A percentile compares a stretch with the other conserved stretches of the same genome.
Conservation (phyloP, 2,888 invertebrate genomes). For the Labia minor region DNA sequence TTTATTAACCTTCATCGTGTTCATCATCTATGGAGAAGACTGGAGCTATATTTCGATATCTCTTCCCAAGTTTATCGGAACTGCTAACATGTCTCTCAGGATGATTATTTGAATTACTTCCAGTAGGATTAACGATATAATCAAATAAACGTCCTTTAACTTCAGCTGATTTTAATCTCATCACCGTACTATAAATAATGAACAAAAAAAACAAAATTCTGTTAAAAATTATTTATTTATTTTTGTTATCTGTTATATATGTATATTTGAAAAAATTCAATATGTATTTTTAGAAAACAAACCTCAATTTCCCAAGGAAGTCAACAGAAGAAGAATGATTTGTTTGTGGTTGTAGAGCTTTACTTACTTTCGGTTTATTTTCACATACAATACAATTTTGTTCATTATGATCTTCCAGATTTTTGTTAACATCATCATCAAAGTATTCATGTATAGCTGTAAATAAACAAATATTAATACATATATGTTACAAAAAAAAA, state of each 20-base stretch:
- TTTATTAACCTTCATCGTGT: conserved; percentile 44
- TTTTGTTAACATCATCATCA: conserved; percentile 65
- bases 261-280: conserved; percentile 13
- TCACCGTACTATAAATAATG: conserved; percentile 50
- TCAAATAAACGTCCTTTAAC: conserved; percentile 85
- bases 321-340: conserved; percentile 37
- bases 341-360: conserved; percentile 26
- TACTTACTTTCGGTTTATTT: conserved; percentile 36
- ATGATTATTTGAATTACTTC: conserved; percentile 37
- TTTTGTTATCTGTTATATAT: not conserved
- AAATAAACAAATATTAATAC: conserved; percentile 19
- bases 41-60: conserved; percentile 79
- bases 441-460: conserved; percentile 69
- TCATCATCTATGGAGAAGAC: conserved; percentile 94
- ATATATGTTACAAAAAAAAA: not conserved
- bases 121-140: conserved; percentile 81
- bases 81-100: conserved; percentile 72
- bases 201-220: conserved; percentile 15
- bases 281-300: conserved; percentile 13
- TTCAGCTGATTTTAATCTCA: conserved; percentile 83
- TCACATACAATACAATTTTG: conserved; percentile 72
- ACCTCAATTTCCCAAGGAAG: conserved; percentile 64
- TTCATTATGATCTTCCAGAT: conserved; percentile 74
- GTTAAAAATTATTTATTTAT: not conserved
- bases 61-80: conserved; percentile 70